These are phyloP conservation scores for Labrus mixtus DNA, from an alignment of 2,113 vertebrate genomes.

Conservation along the genomic window DNA sequence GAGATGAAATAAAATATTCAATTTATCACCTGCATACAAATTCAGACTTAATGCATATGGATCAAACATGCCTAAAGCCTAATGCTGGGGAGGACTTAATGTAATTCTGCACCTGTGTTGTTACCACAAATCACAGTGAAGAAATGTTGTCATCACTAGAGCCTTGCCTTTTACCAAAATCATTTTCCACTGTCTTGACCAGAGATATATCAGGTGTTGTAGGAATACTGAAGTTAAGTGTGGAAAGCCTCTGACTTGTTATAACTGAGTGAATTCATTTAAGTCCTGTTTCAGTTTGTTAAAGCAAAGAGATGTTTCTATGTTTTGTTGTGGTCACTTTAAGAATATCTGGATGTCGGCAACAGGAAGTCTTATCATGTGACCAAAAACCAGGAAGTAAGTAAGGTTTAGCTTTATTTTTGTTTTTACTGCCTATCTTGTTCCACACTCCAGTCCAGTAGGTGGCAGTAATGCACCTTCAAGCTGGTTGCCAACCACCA, in stretches of 20 bases:
- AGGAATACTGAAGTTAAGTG: neutral
- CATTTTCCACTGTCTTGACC: neutral
- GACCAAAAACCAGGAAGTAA: neutral
- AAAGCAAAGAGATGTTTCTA: neutral
- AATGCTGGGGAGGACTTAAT: conserved; percentile 1
- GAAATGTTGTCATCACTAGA: neutral
- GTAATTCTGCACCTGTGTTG: conserved; percentile 8
- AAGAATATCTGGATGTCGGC: no score
- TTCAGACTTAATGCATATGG: neutral
- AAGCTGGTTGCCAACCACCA: no score
- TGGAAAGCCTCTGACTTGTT: neutral
- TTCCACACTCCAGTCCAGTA: no score
- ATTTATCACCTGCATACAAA: neutral
- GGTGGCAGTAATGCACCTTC: no score
- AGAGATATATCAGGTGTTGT: neutral
- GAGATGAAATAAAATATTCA: neutral
- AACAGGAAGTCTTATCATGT: neutral
- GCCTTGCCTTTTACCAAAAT: conserved; percentile 4
- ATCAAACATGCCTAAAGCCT: conserved; percentile 2
- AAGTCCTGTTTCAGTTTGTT: neutral
- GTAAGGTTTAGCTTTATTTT: no score
- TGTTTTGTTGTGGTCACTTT: neutral
- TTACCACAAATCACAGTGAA: neutral
- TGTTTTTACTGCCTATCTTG: no score
- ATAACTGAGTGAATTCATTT: neutral